phyloP scores from a whole-genome alignment of 2,888 invertebrate genomes.

The Mechanitis messenoides region DNA sequence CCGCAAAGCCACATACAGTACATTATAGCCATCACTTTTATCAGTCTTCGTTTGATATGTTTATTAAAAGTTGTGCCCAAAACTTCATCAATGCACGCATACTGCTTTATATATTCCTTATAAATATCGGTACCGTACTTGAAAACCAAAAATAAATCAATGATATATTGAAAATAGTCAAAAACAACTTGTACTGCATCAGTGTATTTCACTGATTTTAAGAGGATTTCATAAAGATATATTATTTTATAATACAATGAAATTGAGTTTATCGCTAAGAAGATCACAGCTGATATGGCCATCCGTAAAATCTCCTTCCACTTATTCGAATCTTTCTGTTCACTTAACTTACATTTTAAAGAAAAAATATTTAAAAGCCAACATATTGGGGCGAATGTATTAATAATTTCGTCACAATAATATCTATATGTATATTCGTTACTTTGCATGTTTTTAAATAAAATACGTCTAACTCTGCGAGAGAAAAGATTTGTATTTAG shows the following conservation, averaged over 20 bases:
- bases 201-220: constrained; percentile 47
- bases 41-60: constrained; percentile 38
- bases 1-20: constrained; percentile 41
- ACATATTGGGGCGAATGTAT: constrained; percentile 39
- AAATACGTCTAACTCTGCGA: too few relatives aligned
- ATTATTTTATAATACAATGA: constrained; percentile 46
- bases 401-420: constrained; percentile 30
- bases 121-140: constrained; percentile 49
- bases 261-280: constrained; percentile 39
- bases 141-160: constrained; percentile 51
- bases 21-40: constrained; percentile 38
- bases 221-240: constrained; percentile 35
- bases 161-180: constrained; percentile 49
- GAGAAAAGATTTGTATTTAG: too few relatives aligned
- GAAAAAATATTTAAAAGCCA: constrained; percentile 46
- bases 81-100: constrained; percentile 46
- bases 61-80: constrained; percentile 39
- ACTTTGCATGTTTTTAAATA: constrained; percentile 7
- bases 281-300: constrained; percentile 28
- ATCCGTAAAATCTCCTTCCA: constrained; percentile 25
- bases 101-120: constrained; percentile 49
- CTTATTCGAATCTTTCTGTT: constrained; percentile 15
- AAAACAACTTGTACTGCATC: constrained; percentile 49
- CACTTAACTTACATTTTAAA: constrained; percentile 36
- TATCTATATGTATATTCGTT: constrained; percentile 15